Base-by-base conservation (phyloP, 2,888 invertebrate species). In the Rhamnusium bicolor region DNA sequence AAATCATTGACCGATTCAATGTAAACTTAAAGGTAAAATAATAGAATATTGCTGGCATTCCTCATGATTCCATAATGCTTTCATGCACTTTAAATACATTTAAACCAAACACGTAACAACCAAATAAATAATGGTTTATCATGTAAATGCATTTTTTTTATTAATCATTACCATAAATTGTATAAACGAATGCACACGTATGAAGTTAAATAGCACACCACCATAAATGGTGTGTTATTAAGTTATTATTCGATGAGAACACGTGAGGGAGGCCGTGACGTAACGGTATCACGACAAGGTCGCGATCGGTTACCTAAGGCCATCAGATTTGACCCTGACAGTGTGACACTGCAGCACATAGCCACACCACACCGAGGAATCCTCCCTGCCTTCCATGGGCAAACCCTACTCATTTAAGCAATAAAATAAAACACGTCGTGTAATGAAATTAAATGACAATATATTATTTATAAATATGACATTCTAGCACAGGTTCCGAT, bases 261-360 rank as follows among this genome's bases (percentile, higher is more conserved):
- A 49, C 29, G 63, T 18, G 63, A 49, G 49, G 63, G 63, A 27
- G 51, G 63, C 18, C 10, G 63, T 29, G 63, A 63, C 63, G 63
- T 63, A 63, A 29, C 27, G 51, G 63, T 29, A 18, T 49, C 63
- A 24, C 49, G 21, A 32, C 58, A 58, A 63, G 63, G 63, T 40
- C 63, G 63, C 63, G 24, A 49, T 51, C 63, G 49, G 49, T 63
- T 63, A 49, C 63, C 63, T 63, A 58, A 51, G 63, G 63, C 63
- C 63, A 29, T 63, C 14, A 51, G 47, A 24, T 29, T 14, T 46
- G 46, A 46, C 62, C 49, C n/a, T 61, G 60, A 61, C 60, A 61
- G 18, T 10, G 60, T 32, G 19, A 21, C 12, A 10, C 24, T 51
- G 51, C 18, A 16, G 10, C 10, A 32, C 32, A 14, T 49, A 7